Evolutionary conservation across 2,888 invertebrate species (phyloP).

Genomic region (Lasioglossum figueresi): DNA sequence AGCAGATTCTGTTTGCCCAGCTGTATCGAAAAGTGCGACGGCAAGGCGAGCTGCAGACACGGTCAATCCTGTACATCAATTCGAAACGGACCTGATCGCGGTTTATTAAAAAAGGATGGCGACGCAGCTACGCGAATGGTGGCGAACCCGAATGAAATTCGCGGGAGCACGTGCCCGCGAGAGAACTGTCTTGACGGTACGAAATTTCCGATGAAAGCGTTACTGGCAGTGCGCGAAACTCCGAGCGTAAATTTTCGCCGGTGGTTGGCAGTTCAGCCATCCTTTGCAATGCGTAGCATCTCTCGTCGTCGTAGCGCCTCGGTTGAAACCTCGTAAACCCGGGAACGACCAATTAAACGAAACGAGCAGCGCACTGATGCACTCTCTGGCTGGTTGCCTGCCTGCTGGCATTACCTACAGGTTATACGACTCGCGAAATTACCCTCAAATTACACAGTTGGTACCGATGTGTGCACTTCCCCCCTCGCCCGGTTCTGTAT

Average conservation of each 20-base stretch:
- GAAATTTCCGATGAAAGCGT: constrained; percentile 45
- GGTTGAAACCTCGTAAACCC: constrained; percentile 80
- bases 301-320: constrained; percentile 71
- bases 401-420: constrained; percentile 75
- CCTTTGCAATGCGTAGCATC: constrained; percentile 59
- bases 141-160: neutral
- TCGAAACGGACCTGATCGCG: neutral
- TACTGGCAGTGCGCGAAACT: constrained; percentile 33
- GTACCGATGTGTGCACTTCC: constrained; percentile 78
- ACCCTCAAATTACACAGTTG: constrained; percentile 81
- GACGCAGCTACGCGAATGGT: neutral
- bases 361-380: constrained; percentile 77
- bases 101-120: neutral
- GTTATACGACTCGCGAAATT: constrained; percentile 80
- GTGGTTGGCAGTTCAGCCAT: constrained; percentile 54
- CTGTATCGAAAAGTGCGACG: neutral
- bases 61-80: neutral
- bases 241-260: constrained; percentile 58
- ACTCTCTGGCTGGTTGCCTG: constrained; percentile 74
- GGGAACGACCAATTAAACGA: constrained; percentile 82
- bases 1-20: neutral
- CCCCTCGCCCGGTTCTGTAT: constrained; percentile 68
- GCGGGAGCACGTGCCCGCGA: neutral
- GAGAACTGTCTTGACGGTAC: constrained; percentile 1
- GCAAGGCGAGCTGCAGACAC: neutral